A percentile compares a stretch with the other conserved stretches of the same genome.
Evolutionary conservation across 2,888 invertebrate genomes (phyloP).

Genomic region (Halocaridina rubra): DNA sequence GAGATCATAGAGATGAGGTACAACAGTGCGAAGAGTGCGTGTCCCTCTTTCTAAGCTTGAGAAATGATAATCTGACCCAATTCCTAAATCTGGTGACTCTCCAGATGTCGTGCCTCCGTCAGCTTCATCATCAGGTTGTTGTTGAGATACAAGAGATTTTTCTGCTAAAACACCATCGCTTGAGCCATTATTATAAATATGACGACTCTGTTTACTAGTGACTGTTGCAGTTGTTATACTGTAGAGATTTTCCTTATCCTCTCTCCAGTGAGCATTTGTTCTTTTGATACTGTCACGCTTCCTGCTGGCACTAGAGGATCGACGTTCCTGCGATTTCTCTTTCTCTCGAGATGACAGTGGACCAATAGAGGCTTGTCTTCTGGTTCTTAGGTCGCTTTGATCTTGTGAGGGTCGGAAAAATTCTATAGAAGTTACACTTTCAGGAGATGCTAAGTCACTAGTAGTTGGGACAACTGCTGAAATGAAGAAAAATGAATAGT

Average conservation of each 20-base stretch:
- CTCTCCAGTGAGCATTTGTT: conserved; percentile 13
- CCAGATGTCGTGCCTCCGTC: conserved; percentile 59
- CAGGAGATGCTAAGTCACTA: conserved; percentile 38
- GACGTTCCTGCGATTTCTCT: conserved; percentile 8
- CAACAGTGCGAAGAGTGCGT: conserved; percentile 1
- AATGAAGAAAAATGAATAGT: too few species aligned
- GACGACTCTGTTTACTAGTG: conserved; percentile 20
- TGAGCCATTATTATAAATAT: neutral
- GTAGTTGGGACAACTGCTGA: conserved; percentile 19
- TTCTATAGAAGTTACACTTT: conserved; percentile 45
- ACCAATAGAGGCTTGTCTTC: neutral
- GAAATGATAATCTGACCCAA: conserved; percentile 79
- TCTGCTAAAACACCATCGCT: neutral
- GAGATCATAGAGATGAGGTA: neutral
- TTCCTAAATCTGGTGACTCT: conserved; percentile 86
- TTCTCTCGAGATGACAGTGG: neutral
- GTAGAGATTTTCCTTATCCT: conserved; percentile 52
- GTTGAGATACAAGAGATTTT: neutral
- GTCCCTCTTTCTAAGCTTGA: conserved; percentile 58
- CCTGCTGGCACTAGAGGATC: conserved; percentile 9
- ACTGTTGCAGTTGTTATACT: conserved; percentile 1
- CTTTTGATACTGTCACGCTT: conserved; percentile 10
- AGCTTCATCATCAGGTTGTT: conserved; percentile 22
- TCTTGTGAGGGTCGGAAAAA: conserved; percentile 34
- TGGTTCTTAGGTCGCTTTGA: neutral